Evolutionary conservation across 2,113 vertebrate genomes (phyloP).

Genomic region (Saguinus imperator): DNA sequence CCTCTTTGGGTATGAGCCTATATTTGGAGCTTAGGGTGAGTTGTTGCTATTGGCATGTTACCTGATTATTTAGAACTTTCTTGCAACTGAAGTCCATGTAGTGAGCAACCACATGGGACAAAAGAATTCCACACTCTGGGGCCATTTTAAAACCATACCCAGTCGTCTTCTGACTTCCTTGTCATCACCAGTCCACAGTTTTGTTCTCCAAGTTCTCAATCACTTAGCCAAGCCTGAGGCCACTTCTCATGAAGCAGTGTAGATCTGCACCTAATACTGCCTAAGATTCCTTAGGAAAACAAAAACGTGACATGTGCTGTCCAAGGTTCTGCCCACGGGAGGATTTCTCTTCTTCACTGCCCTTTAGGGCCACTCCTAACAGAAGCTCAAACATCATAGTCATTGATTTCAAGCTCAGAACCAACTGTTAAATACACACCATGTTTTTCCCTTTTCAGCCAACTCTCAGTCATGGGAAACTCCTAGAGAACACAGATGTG

Average conservation of each 20-base stretch:
- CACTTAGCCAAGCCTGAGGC: neutral
- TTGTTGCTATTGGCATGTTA: neutral
- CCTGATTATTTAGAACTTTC: neutral
- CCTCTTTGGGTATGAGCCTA: neutral
- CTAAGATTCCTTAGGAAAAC: neutral
- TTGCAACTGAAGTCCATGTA: neutral
- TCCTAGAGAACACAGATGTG: neutral
- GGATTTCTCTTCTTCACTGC: neutral
- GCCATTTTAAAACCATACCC: neutral
- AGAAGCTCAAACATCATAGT: neutral
- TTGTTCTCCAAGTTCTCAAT: neutral
- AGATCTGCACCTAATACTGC: neutral
- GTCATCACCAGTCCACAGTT: neutral
- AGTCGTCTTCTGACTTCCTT: neutral
- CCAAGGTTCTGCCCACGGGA: neutral
- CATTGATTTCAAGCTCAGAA: neutral
- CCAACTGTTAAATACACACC: neutral
- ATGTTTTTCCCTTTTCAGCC: neutral
- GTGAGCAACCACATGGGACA: neutral
- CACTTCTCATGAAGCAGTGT: neutral
- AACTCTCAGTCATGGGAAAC: neutral
- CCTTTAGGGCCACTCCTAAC: neutral
- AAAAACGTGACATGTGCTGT: neutral
- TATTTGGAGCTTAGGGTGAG: neutral
- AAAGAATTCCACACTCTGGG: neutral